phyloP scores from a whole-genome alignment of 35 echinoderm and acorn worm species.

The Apostichopus japonicus region DNA sequence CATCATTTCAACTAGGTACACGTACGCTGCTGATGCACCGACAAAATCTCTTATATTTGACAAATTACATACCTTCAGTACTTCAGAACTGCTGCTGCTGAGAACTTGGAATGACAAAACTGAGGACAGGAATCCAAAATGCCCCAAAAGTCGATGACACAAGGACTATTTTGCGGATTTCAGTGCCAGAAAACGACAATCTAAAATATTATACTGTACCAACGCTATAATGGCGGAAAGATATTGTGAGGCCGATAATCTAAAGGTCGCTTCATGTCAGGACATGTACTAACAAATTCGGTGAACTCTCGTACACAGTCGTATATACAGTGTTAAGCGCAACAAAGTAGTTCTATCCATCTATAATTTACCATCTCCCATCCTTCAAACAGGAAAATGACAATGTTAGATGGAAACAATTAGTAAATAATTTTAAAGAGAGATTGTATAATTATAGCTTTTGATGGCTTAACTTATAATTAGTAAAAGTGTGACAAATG shows the following conservation, averaged over 20 bases:
- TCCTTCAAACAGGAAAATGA: not conserved
- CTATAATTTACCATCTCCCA: too few species aligned
- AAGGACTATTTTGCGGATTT: not conserved
- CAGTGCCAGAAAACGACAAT: not conserved
- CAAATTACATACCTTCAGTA: not conserved
- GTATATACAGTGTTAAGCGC: not conserved
- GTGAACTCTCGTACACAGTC: not conserved
- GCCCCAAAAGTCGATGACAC: not conserved
- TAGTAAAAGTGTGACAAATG: not conserved
- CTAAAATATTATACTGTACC: not conserved
- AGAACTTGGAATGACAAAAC: not conserved
- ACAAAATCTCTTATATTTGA: not conserved
- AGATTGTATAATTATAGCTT: not conserved
- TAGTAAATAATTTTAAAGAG: not conserved
- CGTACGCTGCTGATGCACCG: not conserved
- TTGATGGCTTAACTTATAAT: not conserved
- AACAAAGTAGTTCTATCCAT: not conserved
- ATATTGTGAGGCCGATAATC: not conserved
- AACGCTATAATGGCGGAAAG: constrained; percentile 18
- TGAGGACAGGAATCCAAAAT: not conserved
- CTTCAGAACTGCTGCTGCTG: not conserved
- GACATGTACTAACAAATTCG: not conserved
- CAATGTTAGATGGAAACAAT: not conserved
- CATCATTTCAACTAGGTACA: constrained; percentile 35
- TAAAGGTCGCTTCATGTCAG: not conserved